Evolutionary conservation across 2,888 invertebrate species (phyloP).

Genomic region (Dastarcus helophoroides): DNA sequence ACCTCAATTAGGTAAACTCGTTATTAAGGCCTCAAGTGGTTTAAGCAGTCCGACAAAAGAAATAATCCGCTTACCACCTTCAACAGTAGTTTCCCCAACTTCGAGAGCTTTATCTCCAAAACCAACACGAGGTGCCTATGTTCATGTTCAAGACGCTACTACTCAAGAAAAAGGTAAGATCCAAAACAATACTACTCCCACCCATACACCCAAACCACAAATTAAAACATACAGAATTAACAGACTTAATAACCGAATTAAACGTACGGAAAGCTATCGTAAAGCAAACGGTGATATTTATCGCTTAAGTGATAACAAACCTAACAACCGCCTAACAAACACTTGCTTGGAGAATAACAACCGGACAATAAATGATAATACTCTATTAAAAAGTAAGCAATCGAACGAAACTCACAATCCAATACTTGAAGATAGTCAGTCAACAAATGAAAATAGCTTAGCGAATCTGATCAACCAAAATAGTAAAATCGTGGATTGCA

Average conservation of each 20-base stretch:
- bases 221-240: conserved; percentile 22
- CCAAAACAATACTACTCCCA: conserved; percentile 11
- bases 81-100: conserved; percentile 51
- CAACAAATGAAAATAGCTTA: too few relatives aligned
- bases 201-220: conserved; percentile 19
- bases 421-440: too few relatives aligned
- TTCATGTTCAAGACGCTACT: conserved; percentile 57
- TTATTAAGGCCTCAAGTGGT: conserved; percentile 36
- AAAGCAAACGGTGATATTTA: conserved; percentile 53
- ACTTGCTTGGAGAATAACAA: too few relatives aligned
- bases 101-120: conserved; percentile 36
- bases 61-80: conserved; percentile 47
- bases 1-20: conserved; percentile 51
- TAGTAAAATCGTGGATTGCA: conserved; percentile 6
- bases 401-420: too few relatives aligned
- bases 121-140: conserved; percentile 49
- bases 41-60: conserved; percentile 37
- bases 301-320: too few relatives aligned
- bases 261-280: conserved; percentile 76
- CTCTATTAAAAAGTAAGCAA: too few relatives aligned
- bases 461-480: conserved; percentile 1
- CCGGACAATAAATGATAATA: too few relatives aligned
- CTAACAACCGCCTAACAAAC: too few relatives aligned
- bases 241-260: conserved; percentile 39
- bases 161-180: conserved; percentile 61